Percentiles rank a stretch among this genome's conserved stretches.
Conservation (phyloP, 2,888 invertebrate genomes). For the Strigamia crassipes region DNA sequence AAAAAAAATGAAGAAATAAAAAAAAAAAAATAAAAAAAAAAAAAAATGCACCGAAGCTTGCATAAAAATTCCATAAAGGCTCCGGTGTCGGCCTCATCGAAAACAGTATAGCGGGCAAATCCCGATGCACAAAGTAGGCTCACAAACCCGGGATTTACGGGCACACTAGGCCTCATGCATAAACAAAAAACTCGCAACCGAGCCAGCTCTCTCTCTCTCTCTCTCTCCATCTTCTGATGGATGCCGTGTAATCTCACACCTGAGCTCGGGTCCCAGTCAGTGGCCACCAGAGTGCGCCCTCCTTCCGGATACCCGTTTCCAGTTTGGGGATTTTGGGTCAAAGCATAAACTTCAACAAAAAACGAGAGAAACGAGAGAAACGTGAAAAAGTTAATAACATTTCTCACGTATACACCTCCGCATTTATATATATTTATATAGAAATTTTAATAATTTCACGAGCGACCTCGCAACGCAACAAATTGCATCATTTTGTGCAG, state of each 20-base stretch:
- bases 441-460: no score
- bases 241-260: constrained; percentile 10
- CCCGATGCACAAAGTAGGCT: constrained; percentile 4
- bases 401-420: no score
- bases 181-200: not conserved
- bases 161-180: not conserved
- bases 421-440: no score
- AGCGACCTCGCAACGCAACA: no score
- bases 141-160: constrained; percentile 4
- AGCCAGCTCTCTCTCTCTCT: no score
- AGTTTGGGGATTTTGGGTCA: not conserved
- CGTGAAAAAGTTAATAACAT: not conserved
- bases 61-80: constrained; percentile 10
- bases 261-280: constrained; percentile 6
- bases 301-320: constrained; percentile 2
- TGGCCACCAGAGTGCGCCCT: constrained; percentile 4
- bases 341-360: not conserved
- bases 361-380: not conserved
- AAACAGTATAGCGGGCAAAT: constrained; percentile 2
- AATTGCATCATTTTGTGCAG: no score
- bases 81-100: not conserved
- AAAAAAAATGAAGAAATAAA: no score
- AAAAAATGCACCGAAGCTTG: constrained; percentile 14
- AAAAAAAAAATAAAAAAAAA: constrained; percentile 52
- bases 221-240: not conserved